phyloP scores from a whole-genome alignment of 2,888 invertebrate genomes.

The Drosophila testacea region DNA sequence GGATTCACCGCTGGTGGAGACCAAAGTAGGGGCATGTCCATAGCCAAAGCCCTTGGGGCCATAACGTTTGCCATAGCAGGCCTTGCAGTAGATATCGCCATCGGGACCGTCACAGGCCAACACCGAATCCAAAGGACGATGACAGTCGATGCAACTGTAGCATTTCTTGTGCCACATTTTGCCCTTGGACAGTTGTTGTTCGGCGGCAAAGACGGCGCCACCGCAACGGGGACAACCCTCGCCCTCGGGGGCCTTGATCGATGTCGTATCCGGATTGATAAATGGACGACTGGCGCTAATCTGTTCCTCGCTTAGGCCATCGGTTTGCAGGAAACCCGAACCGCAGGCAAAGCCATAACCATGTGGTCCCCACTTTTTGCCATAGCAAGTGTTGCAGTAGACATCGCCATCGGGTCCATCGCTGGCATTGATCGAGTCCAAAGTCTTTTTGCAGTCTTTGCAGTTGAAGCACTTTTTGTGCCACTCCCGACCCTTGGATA shows the following conservation, averaged over 20 bases:
- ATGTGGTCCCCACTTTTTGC: constrained; percentile 98
- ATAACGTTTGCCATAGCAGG: constrained; percentile 95
- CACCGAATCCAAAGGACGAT: constrained; percentile 95
- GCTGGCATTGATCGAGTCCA: constrained; percentile 98
- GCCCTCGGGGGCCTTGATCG: constrained; percentile 94
- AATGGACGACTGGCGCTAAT: constrained; percentile 92
- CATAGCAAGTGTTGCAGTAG: constrained; percentile 98
- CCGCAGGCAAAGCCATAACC: constrained; percentile 98
- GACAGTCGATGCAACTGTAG: constrained; percentile 96
- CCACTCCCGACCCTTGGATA: constrained; percentile 96
- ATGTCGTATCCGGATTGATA: constrained; percentile 94
- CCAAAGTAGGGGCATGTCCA: constrained; percentile 94
- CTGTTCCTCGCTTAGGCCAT: constrained; percentile 94
- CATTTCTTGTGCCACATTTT: constrained; percentile 99
- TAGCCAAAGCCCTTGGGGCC: constrained; percentile 97
- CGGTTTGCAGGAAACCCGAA: constrained; percentile 96
- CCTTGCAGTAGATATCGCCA: constrained; percentile 95
- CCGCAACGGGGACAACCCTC: constrained; percentile 97
- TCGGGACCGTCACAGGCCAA: constrained; percentile 97
- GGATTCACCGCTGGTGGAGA: constrained; percentile 91
- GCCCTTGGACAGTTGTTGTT: constrained; percentile 97
- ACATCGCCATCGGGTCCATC: constrained; percentile 97
- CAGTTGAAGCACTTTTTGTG: constrained; percentile 98
- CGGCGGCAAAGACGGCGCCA: constrained; percentile 98
- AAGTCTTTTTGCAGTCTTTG: constrained; percentile 95